phyloP scores from a whole-genome alignment of 1,140 invertebrate genomes.

The Drosophila bocki region DNA sequence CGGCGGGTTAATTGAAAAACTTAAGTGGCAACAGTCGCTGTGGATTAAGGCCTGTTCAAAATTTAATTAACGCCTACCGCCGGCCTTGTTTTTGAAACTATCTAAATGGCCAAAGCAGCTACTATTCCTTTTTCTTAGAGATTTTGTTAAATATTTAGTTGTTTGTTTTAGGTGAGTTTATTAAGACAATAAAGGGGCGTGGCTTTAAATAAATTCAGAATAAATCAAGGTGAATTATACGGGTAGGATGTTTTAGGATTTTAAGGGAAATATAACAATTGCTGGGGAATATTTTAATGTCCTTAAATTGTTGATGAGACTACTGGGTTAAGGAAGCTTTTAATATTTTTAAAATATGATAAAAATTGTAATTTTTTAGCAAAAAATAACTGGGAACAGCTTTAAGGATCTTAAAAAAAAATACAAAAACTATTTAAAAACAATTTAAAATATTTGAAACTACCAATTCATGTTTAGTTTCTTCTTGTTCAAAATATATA shows the following conservation, averaged over 20 bases:
- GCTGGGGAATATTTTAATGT: not conserved
- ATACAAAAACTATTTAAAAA: not conserved
- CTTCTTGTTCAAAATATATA: too few species aligned
- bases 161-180: not conserved
- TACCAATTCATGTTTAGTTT: not conserved
- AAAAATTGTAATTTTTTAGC: not conserved
- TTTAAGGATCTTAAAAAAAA: not conserved
- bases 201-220: not conserved
- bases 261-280: not conserved
- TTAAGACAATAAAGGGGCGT: slow-evolving; percentile 33
- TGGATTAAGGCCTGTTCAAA: slow-evolving; percentile 79
- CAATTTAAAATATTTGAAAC: not conserved
- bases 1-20: slow-evolving; percentile 77
- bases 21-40: slow-evolving; percentile 80
- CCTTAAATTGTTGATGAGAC: not conserved
- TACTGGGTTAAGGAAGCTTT: not conserved
- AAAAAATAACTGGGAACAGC: not conserved
- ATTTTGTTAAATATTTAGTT: not conserved
- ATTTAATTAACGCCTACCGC: slow-evolving; percentile 78
- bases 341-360: too few species aligned
- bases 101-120: slow-evolving; percentile 21
- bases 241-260: not conserved
- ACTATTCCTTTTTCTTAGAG: not conserved
- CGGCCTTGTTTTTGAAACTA: slow-evolving; percentile 47
- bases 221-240: slow-evolving; percentile 26